These are phyloP conservation scores for Holothuria leucospilota DNA, from an alignment of 53 echinoderm and acorn worm genomes.

Conservation along the genomic window DNA sequence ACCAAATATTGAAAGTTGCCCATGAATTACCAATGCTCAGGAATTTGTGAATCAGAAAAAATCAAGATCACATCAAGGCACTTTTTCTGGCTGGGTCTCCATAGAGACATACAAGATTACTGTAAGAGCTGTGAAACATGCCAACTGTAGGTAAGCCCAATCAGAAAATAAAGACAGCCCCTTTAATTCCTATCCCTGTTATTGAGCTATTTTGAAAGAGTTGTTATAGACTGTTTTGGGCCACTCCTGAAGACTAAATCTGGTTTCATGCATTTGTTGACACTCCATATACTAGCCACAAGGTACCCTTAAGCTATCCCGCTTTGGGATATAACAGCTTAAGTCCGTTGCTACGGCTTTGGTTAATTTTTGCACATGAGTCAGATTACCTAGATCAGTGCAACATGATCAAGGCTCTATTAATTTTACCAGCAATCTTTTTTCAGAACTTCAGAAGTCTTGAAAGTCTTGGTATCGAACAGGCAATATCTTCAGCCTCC, in stretches of 20 bases:
- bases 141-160: slow-evolving; percentile 66
- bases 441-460: background rate
- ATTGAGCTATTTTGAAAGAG: slow-evolving; percentile 66
- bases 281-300: slow-evolving; percentile 11
- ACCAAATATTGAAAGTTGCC: slow-evolving; percentile 45
- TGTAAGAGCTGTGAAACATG: slow-evolving; percentile 69
- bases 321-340: too few species aligned
- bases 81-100: slow-evolving; percentile 66
- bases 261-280: slow-evolving; percentile 9
- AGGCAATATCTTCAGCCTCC: too few species aligned
- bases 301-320: too few species aligned
- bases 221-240: slow-evolving; percentile 74
- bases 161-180: slow-evolving; percentile 41
- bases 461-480: too few species aligned
- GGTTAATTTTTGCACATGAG: too few species aligned
- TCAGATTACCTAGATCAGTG: too few species aligned
- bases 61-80: slow-evolving; percentile 55
- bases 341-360: background rate
- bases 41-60: slow-evolving; percentile 70
- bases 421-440: background rate
- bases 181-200: slow-evolving; percentile 63
- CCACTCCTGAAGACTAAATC: slow-evolving; percentile 67
- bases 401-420: too few species aligned
- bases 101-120: slow-evolving; percentile 43
- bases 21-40: slow-evolving; percentile 65